Conservation (phyloP, 2,888 invertebrate genomes). For the Cheiracanthium punctorium region DNA sequence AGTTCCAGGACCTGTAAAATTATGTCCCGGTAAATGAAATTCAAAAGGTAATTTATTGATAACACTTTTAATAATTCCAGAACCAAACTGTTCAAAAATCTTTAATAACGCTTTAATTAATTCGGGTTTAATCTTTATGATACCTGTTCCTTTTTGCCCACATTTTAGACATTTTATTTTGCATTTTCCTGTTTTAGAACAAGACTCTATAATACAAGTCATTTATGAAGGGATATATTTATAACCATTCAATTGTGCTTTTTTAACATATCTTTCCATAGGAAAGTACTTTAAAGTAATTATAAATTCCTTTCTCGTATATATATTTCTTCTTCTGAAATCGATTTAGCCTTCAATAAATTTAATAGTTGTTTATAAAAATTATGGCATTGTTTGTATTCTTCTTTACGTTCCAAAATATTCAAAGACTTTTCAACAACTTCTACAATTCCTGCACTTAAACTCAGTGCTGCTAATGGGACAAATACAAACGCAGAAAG, state of each 20-base stretch:
- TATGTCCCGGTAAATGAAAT: not conserved
- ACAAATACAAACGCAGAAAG: slow-evolving; percentile 24
- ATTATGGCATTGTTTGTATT: slow-evolving; percentile 28
- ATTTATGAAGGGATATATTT: not conserved
- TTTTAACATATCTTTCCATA: slow-evolving; percentile 13
- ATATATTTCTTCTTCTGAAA: slow-evolving; percentile 23
- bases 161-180: not conserved
- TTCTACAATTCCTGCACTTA: too few relatives aligned
- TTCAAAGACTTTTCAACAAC: slow-evolving; percentile 21
- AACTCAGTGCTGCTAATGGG: too few relatives aligned
- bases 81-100: not conserved
- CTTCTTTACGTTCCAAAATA: slow-evolving; percentile 31
- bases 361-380: slow-evolving; percentile 18
- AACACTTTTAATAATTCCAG: not conserved
- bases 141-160: not conserved
- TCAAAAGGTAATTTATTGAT: not conserved
- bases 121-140: not conserved
- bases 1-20: not conserved
- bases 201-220: not conserved
- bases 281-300: not conserved
- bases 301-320: not conserved
- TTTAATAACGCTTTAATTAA: not conserved
- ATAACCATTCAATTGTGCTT: slow-evolving; percentile 19
- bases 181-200: not conserved
- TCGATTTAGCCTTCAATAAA: slow-evolving; percentile 15